phyloP scores from a whole-genome alignment of 2,797 vertebrate species.

The Lacerta viridis region DNA sequence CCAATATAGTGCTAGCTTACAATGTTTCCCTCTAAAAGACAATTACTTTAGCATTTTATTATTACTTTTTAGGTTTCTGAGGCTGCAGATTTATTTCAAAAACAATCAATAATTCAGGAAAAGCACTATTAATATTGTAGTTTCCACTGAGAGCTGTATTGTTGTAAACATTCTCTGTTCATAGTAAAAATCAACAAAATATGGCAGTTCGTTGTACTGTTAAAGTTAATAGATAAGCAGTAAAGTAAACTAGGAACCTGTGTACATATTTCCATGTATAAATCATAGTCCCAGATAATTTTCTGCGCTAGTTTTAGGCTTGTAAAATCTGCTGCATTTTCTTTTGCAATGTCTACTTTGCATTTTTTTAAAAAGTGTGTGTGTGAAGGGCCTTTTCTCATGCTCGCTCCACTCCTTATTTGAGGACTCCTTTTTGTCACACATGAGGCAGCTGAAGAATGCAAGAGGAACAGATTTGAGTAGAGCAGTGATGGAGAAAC shows the following conservation, averaged over 20 bases:
- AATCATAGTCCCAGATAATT: background rate
- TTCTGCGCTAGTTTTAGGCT: background rate
- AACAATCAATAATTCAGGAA: background rate
- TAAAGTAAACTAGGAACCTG: background rate
- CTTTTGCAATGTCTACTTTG: background rate
- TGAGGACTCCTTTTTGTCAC: no score
- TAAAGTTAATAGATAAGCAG: background rate
- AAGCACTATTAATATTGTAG: background rate
- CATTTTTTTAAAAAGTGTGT: background rate
- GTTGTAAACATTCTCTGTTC: background rate
- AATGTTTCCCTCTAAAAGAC: background rate
- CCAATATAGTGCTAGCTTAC: background rate
- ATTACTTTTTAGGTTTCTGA: background rate
- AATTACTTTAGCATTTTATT: background rate
- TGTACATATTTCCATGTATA: background rate
- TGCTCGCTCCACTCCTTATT: no score
- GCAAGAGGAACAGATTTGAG: no score
- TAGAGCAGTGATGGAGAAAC: no score
- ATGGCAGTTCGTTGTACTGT: background rate
- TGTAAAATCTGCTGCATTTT: background rate
- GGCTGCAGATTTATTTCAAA: conserved; percentile 4
- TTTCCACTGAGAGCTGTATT: background rate
- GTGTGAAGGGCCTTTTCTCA: no score
- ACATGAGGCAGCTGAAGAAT: no score
- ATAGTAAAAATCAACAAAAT: background rate